A percentile compares a stretch with the other conserved stretches of the same genome.
These are phyloP conservation scores for Sceloporus undulatus DNA, from an alignment of 2,113 vertebrate species.

Conservation along the genomic window DNA sequence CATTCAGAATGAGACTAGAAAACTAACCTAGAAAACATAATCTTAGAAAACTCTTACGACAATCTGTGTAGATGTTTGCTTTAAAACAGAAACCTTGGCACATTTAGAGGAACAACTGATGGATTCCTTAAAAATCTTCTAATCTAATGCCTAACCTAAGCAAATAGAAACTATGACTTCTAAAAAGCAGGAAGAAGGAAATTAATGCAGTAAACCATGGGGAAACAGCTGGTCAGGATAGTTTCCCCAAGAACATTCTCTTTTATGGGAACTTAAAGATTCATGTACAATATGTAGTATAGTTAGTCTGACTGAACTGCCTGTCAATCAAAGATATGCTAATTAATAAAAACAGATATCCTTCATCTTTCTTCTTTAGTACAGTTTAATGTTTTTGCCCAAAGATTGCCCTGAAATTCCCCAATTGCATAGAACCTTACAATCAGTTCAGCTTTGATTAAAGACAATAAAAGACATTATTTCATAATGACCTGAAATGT, in stretches of 20 bases:
- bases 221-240: neutral
- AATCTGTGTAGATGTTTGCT: neutral
- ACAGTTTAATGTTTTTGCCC: neutral
- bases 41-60: neutral
- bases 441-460: neutral
- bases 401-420: neutral
- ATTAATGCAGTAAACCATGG: conserved; percentile 11
- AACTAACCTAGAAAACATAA: neutral
- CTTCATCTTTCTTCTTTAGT: neutral
- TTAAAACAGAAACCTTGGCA: neutral
- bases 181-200: neutral
- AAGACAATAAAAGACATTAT: neutral
- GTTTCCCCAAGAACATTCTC: neutral
- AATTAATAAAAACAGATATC: neutral
- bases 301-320: neutral
- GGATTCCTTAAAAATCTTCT: conserved; percentile 3
- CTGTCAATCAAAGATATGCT: neutral
- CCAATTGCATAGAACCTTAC: neutral
- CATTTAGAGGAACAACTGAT: neutral
- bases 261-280: neutral
- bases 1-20: neutral
- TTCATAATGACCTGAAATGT: neutral
- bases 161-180: conserved; percentile 1
- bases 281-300: neutral
- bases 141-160: neutral